phyloP scores from a whole-genome alignment of 2,113 vertebrate genomes.

The Pyxicephalus adspersus region DNA sequence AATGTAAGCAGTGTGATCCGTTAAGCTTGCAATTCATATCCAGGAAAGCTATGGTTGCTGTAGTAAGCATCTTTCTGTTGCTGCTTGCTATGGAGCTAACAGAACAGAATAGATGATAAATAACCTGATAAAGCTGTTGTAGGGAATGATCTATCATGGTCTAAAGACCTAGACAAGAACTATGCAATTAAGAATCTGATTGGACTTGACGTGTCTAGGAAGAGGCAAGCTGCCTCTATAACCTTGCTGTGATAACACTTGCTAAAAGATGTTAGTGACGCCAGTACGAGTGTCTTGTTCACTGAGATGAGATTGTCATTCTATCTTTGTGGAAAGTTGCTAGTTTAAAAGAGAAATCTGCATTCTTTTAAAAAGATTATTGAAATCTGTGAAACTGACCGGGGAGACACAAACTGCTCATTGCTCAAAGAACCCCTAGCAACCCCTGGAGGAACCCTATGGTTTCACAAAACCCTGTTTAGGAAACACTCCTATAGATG shows the following conservation, averaged over 20 bases:
- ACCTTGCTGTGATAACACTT: conserved; percentile 22
- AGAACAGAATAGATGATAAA: conserved; percentile 43
- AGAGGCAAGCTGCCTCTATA: conserved; percentile 26
- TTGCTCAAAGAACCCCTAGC: too few species aligned
- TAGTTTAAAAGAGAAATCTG: too few species aligned
- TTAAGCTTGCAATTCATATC: background rate
- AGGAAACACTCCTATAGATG: too few species aligned
- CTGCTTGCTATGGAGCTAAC: background rate
- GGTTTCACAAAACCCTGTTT: too few species aligned
- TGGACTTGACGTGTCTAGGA: conserved; percentile 22
- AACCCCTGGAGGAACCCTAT: too few species aligned
- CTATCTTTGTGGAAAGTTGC: background rate
- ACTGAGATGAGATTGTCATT: conserved; percentile 3
- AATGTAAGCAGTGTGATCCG: background rate
- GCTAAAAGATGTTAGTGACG: conserved; percentile 12
- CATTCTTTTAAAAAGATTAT: too few species aligned
- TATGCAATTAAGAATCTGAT: conserved; percentile 35
- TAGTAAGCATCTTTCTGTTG: conserved; percentile 6
- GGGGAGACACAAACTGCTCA: too few species aligned
- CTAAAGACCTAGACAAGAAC: conserved; percentile 32
- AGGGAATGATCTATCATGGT: conserved; percentile 42
- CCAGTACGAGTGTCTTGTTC: background rate
- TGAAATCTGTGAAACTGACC: too few species aligned
- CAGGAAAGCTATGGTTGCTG: background rate
- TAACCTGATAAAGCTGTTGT: conserved; percentile 27